phyloP scores from a whole-genome alignment of 2,888 invertebrate genomes.

The Dolichomitus sp. region DNA sequence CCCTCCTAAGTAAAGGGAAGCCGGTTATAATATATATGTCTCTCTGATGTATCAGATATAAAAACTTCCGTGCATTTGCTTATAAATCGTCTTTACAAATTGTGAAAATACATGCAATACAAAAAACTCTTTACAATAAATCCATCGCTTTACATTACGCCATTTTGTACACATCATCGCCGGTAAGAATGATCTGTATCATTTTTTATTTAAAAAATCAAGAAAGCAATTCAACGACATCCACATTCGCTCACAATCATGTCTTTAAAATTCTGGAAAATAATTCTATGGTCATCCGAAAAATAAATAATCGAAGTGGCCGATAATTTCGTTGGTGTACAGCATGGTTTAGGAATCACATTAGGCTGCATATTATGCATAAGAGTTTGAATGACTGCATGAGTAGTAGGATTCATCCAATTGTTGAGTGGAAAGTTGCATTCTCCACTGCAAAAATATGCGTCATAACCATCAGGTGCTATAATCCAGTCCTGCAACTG shows the following conservation, averaged over 20 bases:
- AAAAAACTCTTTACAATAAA: neutral
- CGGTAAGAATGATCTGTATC: neutral
- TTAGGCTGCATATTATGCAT: slow-evolving; percentile 93
- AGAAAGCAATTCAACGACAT: slow-evolving; percentile 90
- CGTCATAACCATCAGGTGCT: slow-evolving; percentile 96
- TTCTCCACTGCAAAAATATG: slow-evolving; percentile 96
- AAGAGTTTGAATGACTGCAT: slow-evolving; percentile 96
- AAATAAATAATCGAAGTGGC: slow-evolving; percentile 96
- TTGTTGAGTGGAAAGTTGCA: slow-evolving; percentile 96
- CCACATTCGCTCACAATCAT: slow-evolving; percentile 99
- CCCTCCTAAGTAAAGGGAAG: too few relatives aligned
- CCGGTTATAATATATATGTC: neutral
- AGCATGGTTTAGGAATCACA: slow-evolving; percentile 94
- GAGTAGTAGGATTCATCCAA: slow-evolving; percentile 97
- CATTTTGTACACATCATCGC: too few relatives aligned
- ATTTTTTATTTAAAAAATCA: neutral
- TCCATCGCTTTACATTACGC: too few relatives aligned
- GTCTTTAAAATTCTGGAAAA: slow-evolving; percentile 96
- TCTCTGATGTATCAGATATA: neutral
- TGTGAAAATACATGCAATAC: neutral
- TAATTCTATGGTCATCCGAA: slow-evolving; percentile 94
- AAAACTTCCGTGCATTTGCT: neutral
- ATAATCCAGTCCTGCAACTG: slow-evolving; percentile 98
- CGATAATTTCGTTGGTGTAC: slow-evolving; percentile 94
- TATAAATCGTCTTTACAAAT: neutral